Evolutionary conservation across 2,113 vertebrate species (phyloP), one percentile per base, ranked within the genome.

Genomic region (Camarhynchus parvulus): DNA sequence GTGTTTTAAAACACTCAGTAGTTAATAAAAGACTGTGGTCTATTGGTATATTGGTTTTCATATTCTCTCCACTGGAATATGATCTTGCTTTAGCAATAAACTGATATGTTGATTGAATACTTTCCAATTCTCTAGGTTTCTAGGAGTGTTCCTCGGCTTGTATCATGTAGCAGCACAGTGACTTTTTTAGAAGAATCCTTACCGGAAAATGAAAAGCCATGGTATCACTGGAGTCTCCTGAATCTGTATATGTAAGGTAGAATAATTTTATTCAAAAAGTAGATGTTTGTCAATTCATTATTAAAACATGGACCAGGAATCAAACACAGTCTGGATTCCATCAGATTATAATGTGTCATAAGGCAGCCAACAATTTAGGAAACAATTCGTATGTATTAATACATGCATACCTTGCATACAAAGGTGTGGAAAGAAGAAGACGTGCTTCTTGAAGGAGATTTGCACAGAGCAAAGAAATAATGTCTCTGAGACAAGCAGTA

Each of bases 1-100:
- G 62, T 88, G 24, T 68, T 94, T 87, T 95, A 89, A 94, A 96
- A 69, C 74, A 91, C 81, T 85, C 74, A 73, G 53, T 93, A 76
- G 53, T 89, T 94, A 89, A 85, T 89, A 95, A 89, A 96, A 82
- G 33, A 81, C 52, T 87, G 11, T 39, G 31, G 42, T 92, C 79
- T 94, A 79, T 47, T 53, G 74, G 28, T 35, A 50, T 76, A 91
- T 83, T 92, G 70, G 83, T 92, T 95, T 94, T 85, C 69, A 68
- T 95, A 79, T 69, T 92, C 21, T 85, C 56, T 79, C 13, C 5
- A 21, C 12, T 85, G 66, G 49, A 94, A 94, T 89, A 87, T 46
- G 49, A 91, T 41, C 62, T 79, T 44, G 42, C n/a, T 79, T 85
- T 82, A 66, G 53, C 70, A 78, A 92, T 91, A 83, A 92, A 76